A percentile compares a stretch with the other conserved stretches of the same genome.
Conservation (phyloP, 2,797 vertebrate genomes). For the Sebastes kiyomatsui region DNA sequence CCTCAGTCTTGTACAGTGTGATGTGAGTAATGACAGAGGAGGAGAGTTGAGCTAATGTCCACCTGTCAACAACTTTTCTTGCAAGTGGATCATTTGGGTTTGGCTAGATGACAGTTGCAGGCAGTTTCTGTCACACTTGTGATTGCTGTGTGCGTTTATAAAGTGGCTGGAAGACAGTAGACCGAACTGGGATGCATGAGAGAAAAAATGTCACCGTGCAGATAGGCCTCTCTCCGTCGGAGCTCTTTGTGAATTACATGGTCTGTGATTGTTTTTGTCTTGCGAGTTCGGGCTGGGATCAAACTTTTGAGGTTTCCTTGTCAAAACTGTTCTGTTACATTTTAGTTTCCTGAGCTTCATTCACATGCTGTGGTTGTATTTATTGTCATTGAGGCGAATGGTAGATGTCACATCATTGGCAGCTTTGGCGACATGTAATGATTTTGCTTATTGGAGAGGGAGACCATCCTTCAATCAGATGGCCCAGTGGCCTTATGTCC, state of each 20-base stretch:
- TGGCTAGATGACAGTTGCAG: slow-evolving; percentile 22
- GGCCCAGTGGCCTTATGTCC: background rate
- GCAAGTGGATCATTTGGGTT: slow-evolving; percentile 11
- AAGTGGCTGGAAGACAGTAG: slow-evolving; percentile 22
- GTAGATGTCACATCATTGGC: background rate
- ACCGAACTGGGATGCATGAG: slow-evolving; percentile 29
- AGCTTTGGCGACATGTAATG: background rate
- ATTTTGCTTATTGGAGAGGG: background rate
- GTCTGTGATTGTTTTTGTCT: slow-evolving; percentile 37
- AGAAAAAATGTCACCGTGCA: background rate
- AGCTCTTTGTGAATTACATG: slow-evolving; percentile 33
- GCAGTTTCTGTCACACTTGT: slow-evolving; percentile 30
- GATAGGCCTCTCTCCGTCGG: background rate
- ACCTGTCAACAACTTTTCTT: slow-evolving; percentile 42
- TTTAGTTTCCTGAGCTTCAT: background rate
- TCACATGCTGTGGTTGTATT: background rate
- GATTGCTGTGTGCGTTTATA: slow-evolving; percentile 21
- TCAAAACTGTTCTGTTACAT: background rate
- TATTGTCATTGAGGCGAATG: background rate
- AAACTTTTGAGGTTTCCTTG: background rate
- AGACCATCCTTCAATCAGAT: background rate
- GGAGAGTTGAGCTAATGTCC: slow-evolving; percentile 30
- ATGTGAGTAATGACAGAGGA: slow-evolving; percentile 31
- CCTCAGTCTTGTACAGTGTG: background rate
- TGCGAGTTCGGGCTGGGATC: background rate